Base-by-base conservation (phyloP, 2,888 invertebrate genomes). In the Molorchus minor region DNA sequence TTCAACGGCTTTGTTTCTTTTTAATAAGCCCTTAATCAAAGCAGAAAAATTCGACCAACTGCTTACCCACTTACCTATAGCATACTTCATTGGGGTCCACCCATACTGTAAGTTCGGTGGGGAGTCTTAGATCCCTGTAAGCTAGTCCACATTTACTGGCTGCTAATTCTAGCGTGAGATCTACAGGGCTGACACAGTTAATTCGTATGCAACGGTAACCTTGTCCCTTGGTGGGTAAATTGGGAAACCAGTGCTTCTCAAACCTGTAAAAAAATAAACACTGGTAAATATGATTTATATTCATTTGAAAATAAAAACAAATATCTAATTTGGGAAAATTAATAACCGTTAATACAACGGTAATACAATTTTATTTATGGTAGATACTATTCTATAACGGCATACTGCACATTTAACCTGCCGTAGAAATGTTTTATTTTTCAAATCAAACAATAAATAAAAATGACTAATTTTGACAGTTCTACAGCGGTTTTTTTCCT, bases 61-160 rank as follows among this genome's bases (percentile, higher is more conserved):
- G 12, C 43, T 45, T 3, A 55, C 30, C 38, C 12, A 61, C 72
- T 74, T 67, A 80, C 80, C 81, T 79, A 71, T 80, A 81, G 78
- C 81, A 81, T 70, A 91, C 91, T 80, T 90, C 90, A 68, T 83
- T 82, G 1, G 90, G 91, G 75, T 91, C 91, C 64, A 91, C 88
- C 91, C 91, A 91, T 80, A 91, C 85, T 21, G 90, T 90, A 12
- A 91, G 82, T 80, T 91, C 90, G 70, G 84, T 83, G 19, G 90
- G 90, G 64, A 90, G 84, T 56, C 85, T 84, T 58, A 88, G 80
- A 66, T 85, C 80, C 60, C 84, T 81, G 62, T 87, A 86, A 61
- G 83, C 78, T 33, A 89, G 80, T 52, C 89, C 90, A 71, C 86
- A 86, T 68, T 84, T 84, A 55, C 81, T 82, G 21, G 88, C 89